These are phyloP conservation scores for Drosophila subobscura DNA, from an alignment of 1,140 invertebrate genomes.

Conservation along the genomic window DNA sequence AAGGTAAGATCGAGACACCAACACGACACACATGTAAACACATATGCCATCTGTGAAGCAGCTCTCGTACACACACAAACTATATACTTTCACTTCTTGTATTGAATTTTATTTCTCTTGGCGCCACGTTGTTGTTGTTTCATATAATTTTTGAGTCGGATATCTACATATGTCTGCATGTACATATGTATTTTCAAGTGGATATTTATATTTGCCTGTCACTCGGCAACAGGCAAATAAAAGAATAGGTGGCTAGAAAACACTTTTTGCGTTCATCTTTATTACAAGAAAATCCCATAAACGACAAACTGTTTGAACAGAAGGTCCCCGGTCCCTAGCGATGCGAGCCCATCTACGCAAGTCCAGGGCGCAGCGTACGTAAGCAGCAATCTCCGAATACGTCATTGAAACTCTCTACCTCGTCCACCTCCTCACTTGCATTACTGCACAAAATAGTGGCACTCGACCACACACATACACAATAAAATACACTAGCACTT, in stretches of 20 bases:
- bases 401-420: constrained; percentile 18
- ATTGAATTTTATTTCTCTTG: constrained; percentile 73
- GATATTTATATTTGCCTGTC: constrained; percentile 7
- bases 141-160: constrained; percentile 57
- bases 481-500: constrained; percentile 7
- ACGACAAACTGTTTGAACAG: constrained; percentile 2
- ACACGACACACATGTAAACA: constrained; percentile 23
- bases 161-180: constrained; percentile 3
- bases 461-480: constrained; percentile 14
- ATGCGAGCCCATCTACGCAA: constrained; percentile 26
- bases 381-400: constrained; percentile 26
- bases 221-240: constrained; percentile 53
- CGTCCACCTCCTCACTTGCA: constrained; percentile 16
- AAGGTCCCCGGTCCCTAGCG: not conserved
- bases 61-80: constrained; percentile 36
- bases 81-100: constrained; percentile 82
- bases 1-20: constrained; percentile 67
- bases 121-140: constrained; percentile 56
- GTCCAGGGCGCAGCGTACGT: constrained; percentile 15
- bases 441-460: constrained; percentile 37
- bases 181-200: constrained; percentile 53
- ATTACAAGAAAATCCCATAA: not conserved
- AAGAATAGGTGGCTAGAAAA: too few relatives aligned
- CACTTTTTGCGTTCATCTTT: too few relatives aligned
- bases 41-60: constrained; percentile 13